Evolutionary conservation across 2,797 vertebrate species (phyloP), one percentile per base, ranked within the genome.

Genomic region (Naso thynnoides): DNA sequence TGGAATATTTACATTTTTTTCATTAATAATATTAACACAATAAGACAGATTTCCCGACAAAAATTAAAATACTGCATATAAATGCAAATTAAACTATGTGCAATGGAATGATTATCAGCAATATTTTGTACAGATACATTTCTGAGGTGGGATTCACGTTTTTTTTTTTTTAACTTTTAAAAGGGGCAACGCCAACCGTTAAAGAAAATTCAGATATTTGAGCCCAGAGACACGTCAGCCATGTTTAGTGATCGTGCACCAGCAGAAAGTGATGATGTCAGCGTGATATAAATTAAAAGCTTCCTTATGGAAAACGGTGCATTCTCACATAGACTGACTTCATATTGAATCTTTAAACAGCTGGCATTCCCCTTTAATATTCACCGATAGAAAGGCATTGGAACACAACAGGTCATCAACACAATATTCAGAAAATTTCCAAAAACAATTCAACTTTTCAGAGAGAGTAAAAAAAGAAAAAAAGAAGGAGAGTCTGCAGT

Each of bases 1-100:
- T 94, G 93, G 91, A 93, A 92, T 96, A 95, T 95, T 93, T 96
- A 96, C 94, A 96, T 93, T 94, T 94, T 93, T 93, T 92, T 65
- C 31, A 73, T 78, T 84, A 89, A 88, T 77, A 66, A 89, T 88
- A 87, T 86, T 75, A 92, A 89, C 88, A 91, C 87, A 84, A 86
- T 73, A 81, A 82, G 88, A 81, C 85, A 84, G 64, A 76, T 79
- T 90, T 85, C 67, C 88, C 88, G 33, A 33, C 88, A 89, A 90
- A 89, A 93, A 91, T 91, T 64, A 93, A 92, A 81, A 79, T 75
- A 85, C 91, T 87, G 87, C 90, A 92, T 90, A 85, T 63, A 80
- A 90, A 90, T 42, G 52, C 71, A 85, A 91, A 88, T 67, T 81
- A 87, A 88, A 91, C 77, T 85, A 93, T 94, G 93, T 94, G 94